Conservation (phyloP, 2,888 invertebrate species). For the Hipparchia semele region DNA sequence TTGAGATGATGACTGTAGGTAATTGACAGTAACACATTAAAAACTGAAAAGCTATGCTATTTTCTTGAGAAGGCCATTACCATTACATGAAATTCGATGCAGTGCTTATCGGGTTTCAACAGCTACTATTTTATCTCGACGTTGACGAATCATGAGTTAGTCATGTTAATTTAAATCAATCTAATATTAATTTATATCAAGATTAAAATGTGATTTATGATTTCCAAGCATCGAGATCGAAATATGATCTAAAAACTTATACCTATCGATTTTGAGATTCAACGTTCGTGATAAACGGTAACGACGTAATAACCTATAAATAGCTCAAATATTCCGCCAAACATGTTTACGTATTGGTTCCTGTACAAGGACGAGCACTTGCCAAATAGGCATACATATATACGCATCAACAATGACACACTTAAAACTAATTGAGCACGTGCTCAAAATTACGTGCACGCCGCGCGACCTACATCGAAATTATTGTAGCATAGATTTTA, state of each 20-base stretch:
- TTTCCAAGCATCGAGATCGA: neutral
- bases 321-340: neutral
- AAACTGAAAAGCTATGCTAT: too few species aligned
- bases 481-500: slow-evolving; percentile 43
- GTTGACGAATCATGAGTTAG: neutral
- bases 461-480: slow-evolving; percentile 59
- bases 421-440: slow-evolving; percentile 31
- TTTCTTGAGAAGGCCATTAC: too few species aligned
- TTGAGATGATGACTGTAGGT: too few species aligned
- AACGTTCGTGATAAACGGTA: neutral
- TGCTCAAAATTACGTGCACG: slow-evolving; percentile 37
- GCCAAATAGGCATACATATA: neutral
- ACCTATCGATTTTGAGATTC: neutral
- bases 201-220: slow-evolving; percentile 1
- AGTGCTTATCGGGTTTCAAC: too few species aligned
- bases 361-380: neutral
- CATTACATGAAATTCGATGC: too few species aligned
- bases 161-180: neutral
- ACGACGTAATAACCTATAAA: neutral
- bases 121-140: neutral
- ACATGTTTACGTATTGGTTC: neutral
- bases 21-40: too few species aligned
- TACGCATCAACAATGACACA: slow-evolving; percentile 23
- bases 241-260: too few species aligned
- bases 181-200: neutral